Evolutionary conservation across 1,140 invertebrate genomes (phyloP), one percentile per base, ranked within the genome.

Genomic region (Drosophila pseudoananassae): DNA sequence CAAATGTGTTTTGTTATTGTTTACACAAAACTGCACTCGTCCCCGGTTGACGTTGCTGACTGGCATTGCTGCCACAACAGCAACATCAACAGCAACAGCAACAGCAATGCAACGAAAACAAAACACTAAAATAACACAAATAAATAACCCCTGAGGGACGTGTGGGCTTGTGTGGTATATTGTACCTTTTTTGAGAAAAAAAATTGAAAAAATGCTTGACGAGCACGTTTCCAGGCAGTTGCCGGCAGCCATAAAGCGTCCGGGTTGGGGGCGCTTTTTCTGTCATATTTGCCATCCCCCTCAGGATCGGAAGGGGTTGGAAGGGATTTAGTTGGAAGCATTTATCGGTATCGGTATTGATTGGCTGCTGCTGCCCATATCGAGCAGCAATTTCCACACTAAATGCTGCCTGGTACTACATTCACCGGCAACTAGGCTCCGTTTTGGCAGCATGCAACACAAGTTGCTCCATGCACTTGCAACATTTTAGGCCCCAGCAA

Each of bases 1-100:
- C 79, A 87, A 87, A 88, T 87, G 82, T 87, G 82, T 88, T 87
- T 87, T 88, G 82, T 88, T 88, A 83, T 83, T 87, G 83, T 87
- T 87, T 87, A 88, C 83, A 83, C 66, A 87, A 82, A 87, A 88
- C 76, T 87, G 83, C 78, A 76, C 47, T 68, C 76, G 59, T 49
- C 61, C 46, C 17, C 33, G 31, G 17, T 52, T 46, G 25, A 50
- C 43, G 43, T 46, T 46, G 43, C 43, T 43, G 40, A 43, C 40
- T 43, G 40, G 40, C 40, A 43, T 43, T 43, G 40, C 40, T 43
- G 40, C 10, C 33, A 36, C 55, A 47, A 15, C 46, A 47, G 14
- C 46, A 25, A 25, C 45, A 46, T 1, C 45, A 20, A 31, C 57
- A 55, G 6, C 25, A 27, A 27, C 25, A 27, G 5, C 52, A 49